phyloP scores from a whole-genome alignment of 2,888 invertebrate genomes.

The Aphrophora alni region DNA sequence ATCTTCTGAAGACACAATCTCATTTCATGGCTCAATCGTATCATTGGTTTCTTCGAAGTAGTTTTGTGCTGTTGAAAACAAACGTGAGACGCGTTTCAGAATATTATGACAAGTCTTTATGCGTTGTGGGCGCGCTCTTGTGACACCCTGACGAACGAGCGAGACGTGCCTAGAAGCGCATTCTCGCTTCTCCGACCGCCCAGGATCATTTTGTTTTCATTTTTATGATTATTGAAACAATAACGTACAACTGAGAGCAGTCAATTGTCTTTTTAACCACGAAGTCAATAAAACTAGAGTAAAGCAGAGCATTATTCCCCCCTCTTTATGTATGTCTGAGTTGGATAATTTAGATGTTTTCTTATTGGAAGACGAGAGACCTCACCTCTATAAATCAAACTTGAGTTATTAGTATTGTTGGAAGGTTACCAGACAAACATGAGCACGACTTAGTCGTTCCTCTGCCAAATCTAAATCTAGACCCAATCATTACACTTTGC shows the following conservation, averaged over 20 bases:
- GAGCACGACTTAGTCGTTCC: not conserved
- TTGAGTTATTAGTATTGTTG: not conserved
- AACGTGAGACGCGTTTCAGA: not conserved
- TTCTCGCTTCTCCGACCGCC: slow-evolving; percentile 23
- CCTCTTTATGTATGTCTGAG: not conserved
- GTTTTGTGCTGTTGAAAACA: not conserved
- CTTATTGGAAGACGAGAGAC: not conserved
- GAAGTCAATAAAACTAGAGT: slow-evolving; percentile 33
- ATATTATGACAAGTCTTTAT: slow-evolving; percentile 9
- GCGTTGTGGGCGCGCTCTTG: not conserved
- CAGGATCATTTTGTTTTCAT: slow-evolving; percentile 39
- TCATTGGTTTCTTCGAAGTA: not conserved
- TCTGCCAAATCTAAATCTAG: not conserved
- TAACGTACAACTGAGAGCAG: slow-evolving; percentile 22
- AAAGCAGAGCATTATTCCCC: not conserved
- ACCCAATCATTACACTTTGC: not conserved
- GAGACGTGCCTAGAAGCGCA: slow-evolving; percentile 25
- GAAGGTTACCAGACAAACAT: not conserved
- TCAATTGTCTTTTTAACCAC: slow-evolving; percentile 40
- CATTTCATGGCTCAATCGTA: not conserved
- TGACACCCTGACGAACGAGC: slow-evolving; percentile 32
- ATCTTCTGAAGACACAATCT: not conserved
- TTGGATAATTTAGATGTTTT: slow-evolving; percentile 2
- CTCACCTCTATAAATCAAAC: slow-evolving; percentile 1
- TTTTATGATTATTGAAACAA: slow-evolving; percentile 43